Evolutionary conservation across 2,888 invertebrate genomes (phyloP).

Genomic region (Cordilura impudica): DNA sequence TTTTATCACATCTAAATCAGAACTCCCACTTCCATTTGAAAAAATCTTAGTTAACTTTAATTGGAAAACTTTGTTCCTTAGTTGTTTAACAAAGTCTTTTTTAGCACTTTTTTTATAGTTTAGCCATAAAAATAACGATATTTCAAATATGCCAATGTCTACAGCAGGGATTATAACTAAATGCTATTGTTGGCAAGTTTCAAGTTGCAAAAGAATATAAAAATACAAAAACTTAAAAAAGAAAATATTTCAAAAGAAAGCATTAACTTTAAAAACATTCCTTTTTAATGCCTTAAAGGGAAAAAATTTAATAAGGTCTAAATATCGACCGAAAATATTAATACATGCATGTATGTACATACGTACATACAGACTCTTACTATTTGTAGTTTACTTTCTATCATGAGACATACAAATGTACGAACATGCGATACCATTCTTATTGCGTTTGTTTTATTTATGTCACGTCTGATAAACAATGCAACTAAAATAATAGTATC

Average conservation of each 20-base stretch:
- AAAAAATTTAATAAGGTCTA: not conserved
- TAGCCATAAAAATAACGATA: not conserved
- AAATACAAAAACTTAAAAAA: not conserved
- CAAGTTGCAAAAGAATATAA: not conserved
- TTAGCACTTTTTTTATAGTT: not conserved
- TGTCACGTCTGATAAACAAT: not conserved
- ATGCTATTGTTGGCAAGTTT: slow-evolving; percentile 22
- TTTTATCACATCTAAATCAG: too few species aligned
- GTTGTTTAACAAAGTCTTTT: too few species aligned
- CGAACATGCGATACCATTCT: too few species aligned
- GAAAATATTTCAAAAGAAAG: not conserved
- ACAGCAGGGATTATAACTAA: slow-evolving; percentile 39
- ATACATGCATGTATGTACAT: not conserved
- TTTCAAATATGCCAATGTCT: slow-evolving; percentile 30
- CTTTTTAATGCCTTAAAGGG: not conserved
- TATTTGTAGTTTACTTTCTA: too few species aligned
- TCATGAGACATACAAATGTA: too few species aligned
- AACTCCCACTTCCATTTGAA: too few species aligned
- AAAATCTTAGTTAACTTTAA: too few species aligned
- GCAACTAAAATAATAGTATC: slow-evolving; percentile 8
- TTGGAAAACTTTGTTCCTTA: too few species aligned
- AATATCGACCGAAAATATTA: not conserved
- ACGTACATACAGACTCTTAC: not conserved
- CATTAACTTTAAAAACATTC: not conserved
- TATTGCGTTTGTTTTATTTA: too few species aligned